Evolutionary conservation across 2,888 invertebrate genomes (phyloP), one percentile per base, ranked within the genome.

Genomic region (Andrena praecox): DNA sequence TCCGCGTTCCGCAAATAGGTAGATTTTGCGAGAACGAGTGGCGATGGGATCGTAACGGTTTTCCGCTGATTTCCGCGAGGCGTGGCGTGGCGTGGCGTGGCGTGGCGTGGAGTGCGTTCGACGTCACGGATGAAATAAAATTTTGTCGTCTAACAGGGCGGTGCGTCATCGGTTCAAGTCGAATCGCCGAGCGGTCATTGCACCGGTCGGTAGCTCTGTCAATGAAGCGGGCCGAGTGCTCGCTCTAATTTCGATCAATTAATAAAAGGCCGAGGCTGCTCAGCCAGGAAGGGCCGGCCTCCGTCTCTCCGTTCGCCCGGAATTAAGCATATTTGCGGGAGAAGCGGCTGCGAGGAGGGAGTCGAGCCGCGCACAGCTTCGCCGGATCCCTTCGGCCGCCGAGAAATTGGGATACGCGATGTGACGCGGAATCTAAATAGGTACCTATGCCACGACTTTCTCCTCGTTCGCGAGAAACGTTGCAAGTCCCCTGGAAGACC

Each of bases 171-270:
- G 87, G 87, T 76, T 72, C 83, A 80, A 84, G 86, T 89, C 90
- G 90, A 92, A 92, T 92, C 90, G 91, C 89, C 89, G 87, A 82
- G 83, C 91, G 93, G 92, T 92, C 93, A 91, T 92, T 93, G 93
- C 91, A 91, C 93, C 85, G 56, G 90, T 85, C 86, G 80, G 83
- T 83, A 76, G 80, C 89, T 90, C 91, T 89, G 91, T 91, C 91
- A 91, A 91, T 91, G 90, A 91, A 89, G 88, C 88, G 80, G 82
- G 81, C 89, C 87, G 85, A 89, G 88, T 85, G 91, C 88, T 89
- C 91, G 89, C 89, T 91, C 91, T 91, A 91, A 93, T 93, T 92
- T 91, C 92, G 92, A 93, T 93, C 92, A 93, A 93, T 93, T 93
- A 93, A 93, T 91, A 89, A 91, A 86, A 88, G 86, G 77, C 87